Evolutionary conservation across 2,888 invertebrate species (phyloP).

Genomic region (Mythimna albipuncta): DNA sequence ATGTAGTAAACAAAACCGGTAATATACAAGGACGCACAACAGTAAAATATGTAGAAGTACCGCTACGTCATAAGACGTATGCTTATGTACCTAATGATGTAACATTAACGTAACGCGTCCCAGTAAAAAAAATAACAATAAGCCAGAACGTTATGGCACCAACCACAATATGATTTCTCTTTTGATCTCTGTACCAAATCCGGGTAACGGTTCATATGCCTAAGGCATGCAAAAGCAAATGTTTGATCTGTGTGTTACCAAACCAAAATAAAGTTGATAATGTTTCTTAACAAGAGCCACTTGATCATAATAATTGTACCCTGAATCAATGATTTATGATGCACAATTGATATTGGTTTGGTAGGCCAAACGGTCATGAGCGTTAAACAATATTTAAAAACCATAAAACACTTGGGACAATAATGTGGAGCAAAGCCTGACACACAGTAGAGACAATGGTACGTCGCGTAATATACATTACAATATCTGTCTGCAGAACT

Average conservation of each 20-base stretch:
- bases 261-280: slow-evolving; percentile 2
- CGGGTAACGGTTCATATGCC: slow-evolving; percentile 9
- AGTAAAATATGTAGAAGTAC: not conserved
- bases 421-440: not conserved
- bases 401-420: slow-evolving; percentile 10
- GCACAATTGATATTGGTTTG: slow-evolving; percentile 25
- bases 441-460: not conserved
- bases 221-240: slow-evolving; percentile 1
- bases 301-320: slow-evolving; percentile 7
- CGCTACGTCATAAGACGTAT: slow-evolving; percentile 6
- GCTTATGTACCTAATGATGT: slow-evolving; percentile 7
- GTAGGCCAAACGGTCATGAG: slow-evolving; percentile 15
- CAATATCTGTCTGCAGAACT: not conserved
- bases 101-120: not conserved
- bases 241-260: not conserved
- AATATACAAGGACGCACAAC: not conserved
- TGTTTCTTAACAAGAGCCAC: slow-evolving; percentile 4
- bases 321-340: slow-evolving; percentile 21
- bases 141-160: slow-evolving; percentile 12
- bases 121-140: slow-evolving; percentile 1
- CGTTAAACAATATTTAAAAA: slow-evolving; percentile 9
- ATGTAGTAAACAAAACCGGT: not conserved
- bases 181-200: slow-evolving; percentile 20
- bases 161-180: slow-evolving; percentile 38
- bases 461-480: not conserved